phyloP scores from a whole-genome alignment of 2,113 vertebrate genomes.

The Hyla sarda region DNA sequence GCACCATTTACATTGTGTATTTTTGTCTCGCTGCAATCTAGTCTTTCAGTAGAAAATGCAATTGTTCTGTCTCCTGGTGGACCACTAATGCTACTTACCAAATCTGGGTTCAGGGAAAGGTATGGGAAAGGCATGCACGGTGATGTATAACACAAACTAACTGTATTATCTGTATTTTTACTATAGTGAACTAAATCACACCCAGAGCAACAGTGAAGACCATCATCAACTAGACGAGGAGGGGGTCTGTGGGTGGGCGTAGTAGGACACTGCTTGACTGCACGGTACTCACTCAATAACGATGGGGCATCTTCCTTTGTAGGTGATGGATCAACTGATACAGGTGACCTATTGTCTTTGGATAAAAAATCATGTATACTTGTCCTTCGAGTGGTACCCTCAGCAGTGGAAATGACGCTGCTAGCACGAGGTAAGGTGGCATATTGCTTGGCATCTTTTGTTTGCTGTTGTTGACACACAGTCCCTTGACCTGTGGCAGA shows the following conservation, averaged over 20 bases:
- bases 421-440: constrained; percentile 93
- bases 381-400: constrained; percentile 92
- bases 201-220: not conserved
- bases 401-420: constrained; percentile 96
- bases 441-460: constrained; percentile 80
- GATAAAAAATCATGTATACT: constrained; percentile 97
- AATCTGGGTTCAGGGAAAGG: constrained; percentile 89
- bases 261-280: constrained; percentile 67
- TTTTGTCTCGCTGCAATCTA: constrained; percentile 60
- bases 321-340: constrained; percentile 83
- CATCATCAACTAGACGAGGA: constrained; percentile 51
- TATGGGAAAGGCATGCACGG: constrained; percentile 78
- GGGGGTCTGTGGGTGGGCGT: constrained; percentile 64
- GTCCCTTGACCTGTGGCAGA: constrained; percentile 79
- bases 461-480: constrained; percentile 71
- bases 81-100: constrained; percentile 95
- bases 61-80: constrained; percentile 68
- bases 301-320: constrained; percentile 73
- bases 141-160: constrained; percentile 58
- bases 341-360: constrained; percentile 88
- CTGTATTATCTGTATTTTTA: constrained; percentile 68
- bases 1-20: constrained; percentile 54
- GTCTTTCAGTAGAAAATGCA: not conserved
- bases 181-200: constrained; percentile 68
- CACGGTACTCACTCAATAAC: constrained; percentile 93